phyloP scores from a whole-genome alignment of 2,888 invertebrate species.

The Seira ritae region DNA sequence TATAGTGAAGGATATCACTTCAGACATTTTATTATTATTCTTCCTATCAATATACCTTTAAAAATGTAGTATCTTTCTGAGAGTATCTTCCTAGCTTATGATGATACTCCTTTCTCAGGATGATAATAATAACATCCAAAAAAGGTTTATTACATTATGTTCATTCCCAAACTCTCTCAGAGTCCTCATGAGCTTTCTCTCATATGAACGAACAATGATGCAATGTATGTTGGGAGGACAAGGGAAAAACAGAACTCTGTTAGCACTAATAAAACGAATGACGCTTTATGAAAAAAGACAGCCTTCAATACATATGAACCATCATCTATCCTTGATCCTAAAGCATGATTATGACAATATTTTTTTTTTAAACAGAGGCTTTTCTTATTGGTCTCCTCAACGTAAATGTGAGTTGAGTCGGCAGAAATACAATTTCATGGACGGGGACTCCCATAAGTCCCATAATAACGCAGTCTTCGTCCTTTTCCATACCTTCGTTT shows the following conservation, averaged over 20 bases:
- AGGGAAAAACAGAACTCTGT: neutral
- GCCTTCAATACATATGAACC: conserved; percentile 19
- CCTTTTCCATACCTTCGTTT: conserved; percentile 6
- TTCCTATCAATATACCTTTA: conserved; percentile 15
- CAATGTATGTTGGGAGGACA: conserved; percentile 21
- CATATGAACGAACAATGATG: too few species aligned
- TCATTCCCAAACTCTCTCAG: neutral
- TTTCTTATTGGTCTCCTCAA: conserved; percentile 1
- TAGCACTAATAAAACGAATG: conserved; percentile 32
- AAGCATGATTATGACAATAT: conserved; percentile 40
- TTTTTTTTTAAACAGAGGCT: neutral
- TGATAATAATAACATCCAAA: neutral
- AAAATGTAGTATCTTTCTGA: neutral
- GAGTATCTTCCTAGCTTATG: conserved; percentile 4
- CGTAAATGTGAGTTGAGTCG: neutral
- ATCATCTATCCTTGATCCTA: conserved; percentile 51
- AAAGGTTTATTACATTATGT: neutral
- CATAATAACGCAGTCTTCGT: neutral
- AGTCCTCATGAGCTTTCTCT: neutral
- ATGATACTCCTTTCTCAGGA: conserved; percentile 5
- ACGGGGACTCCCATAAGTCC: neutral
- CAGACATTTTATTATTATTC: conserved; percentile 8
- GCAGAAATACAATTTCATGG: neutral
- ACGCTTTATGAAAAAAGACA: neutral
- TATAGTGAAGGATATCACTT: neutral